These are phyloP conservation scores for Apteryx mantelli DNA, from an alignment of 2,113 vertebrate species.

Conservation along the genomic window DNA sequence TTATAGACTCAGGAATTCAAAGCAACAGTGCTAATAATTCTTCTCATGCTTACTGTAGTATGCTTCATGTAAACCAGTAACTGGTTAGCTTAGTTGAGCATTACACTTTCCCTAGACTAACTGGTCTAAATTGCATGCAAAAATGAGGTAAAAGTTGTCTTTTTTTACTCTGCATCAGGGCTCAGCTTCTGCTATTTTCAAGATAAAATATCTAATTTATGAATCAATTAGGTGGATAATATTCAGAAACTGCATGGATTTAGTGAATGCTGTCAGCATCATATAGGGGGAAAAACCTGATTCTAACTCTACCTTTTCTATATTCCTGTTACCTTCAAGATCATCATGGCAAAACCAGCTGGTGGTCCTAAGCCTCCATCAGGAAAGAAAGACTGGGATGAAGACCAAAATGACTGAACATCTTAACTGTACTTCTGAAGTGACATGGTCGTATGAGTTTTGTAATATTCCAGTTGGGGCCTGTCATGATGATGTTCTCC, in stretches of 20 bases:
- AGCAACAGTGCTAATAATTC: not conserved
- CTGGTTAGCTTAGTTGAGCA: not conserved
- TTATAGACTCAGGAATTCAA: not conserved
- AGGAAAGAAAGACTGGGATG: slow-evolving; percentile 94
- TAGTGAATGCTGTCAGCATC: not conserved
- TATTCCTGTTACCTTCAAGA: slow-evolving; percentile 72
- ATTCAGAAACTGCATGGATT: not conserved
- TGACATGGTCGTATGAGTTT: not conserved
- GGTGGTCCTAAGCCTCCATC: slow-evolving; percentile 95
- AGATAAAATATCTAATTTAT: not conserved
- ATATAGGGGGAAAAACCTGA: not conserved
- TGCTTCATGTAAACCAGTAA: not conserved
- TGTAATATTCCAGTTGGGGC: not conserved
- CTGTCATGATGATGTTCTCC: not conserved
- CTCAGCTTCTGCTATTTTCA: not conserved
- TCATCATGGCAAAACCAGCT: slow-evolving; percentile 98
- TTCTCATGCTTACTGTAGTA: not conserved
- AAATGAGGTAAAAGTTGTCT: not conserved
- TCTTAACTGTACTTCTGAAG: not conserved
- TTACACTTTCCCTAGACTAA: not conserved
- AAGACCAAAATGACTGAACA: slow-evolving; percentile 90
- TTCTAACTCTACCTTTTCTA: not conserved
- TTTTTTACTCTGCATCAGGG: not conserved
- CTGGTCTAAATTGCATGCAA: slow-evolving; percentile 18
- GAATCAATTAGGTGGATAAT: not conserved